Evolutionary conservation across 1,140 invertebrate species (phyloP).

Genomic region (Coboldia fuscipes): DNA sequence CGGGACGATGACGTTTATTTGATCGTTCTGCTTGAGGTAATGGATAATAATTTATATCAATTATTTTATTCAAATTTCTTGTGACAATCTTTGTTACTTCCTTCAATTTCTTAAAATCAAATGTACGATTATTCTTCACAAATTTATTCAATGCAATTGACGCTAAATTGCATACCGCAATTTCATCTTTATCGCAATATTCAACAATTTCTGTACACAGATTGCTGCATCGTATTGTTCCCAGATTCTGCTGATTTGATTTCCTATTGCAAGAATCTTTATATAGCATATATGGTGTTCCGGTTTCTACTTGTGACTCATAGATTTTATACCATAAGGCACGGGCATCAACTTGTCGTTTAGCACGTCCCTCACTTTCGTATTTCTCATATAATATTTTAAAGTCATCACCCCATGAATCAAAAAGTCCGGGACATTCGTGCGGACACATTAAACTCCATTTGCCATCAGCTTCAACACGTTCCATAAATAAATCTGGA

Average conservation of each 20-base stretch:
- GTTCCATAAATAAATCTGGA: conserved; percentile 48
- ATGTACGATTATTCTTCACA: conserved; percentile 43
- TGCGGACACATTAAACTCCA: conserved; percentile 52
- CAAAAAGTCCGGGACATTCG: conserved; percentile 36
- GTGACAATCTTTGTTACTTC: conserved; percentile 72
- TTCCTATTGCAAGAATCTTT: conserved; percentile 49
- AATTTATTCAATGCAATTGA: conserved; percentile 55
- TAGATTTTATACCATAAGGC: conserved; percentile 41
- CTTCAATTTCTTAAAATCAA: conserved; percentile 73
- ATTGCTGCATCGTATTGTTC: conserved; percentile 53
- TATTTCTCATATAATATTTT: conserved; percentile 37
- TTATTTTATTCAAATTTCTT: conserved; percentile 85
- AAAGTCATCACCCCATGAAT: conserved; percentile 44
- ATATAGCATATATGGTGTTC: conserved; percentile 47
- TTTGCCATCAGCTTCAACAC: conserved; percentile 34
- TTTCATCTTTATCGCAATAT: conserved; percentile 36
- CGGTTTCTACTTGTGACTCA: conserved; percentile 45
- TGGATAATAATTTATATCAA: conserved; percentile 91
- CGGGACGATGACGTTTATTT: conserved; percentile 46
- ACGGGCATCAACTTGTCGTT: conserved; percentile 33
- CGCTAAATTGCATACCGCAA: conserved; percentile 51
- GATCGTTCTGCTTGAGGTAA: conserved; percentile 35
- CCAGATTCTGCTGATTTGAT: conserved; percentile 50
- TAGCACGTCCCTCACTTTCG: conserved; percentile 31
- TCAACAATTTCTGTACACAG: conserved; percentile 52